Conservation (phyloP, 2,888 invertebrate genomes). For the Agrotis clavis region DNA sequence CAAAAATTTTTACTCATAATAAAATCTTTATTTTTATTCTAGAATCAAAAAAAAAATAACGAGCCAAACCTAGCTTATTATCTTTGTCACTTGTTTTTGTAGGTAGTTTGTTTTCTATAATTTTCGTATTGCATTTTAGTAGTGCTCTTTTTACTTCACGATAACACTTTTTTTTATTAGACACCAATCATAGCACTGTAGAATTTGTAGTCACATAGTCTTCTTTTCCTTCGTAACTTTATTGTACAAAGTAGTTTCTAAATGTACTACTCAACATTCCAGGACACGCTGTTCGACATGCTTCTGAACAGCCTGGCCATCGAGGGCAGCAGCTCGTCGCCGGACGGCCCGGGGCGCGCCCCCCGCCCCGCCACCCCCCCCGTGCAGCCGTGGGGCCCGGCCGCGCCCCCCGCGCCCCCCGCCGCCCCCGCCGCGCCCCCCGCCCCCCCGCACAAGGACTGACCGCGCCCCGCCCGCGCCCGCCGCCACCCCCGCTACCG, state of each 20-base stretch:
- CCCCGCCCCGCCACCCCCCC: constrained; percentile 85
- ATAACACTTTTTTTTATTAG: background rate
- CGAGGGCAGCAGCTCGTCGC: constrained; percentile 68
- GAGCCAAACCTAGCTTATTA: no score
- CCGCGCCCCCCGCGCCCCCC: constrained; percentile 46
- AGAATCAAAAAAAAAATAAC: no score
- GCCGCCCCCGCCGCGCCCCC: constrained; percentile 48
- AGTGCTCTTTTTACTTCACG: no score
- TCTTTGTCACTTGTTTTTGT: background rate
- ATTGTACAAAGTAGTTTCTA: background rate
- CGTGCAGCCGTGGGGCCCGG: constrained; percentile 82
- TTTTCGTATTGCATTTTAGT: constrained; percentile 12
- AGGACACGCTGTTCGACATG: constrained; percentile 88
- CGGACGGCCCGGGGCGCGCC: constrained; percentile 66
- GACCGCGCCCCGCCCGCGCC: constrained; percentile 58
- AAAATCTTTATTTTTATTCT: background rate
- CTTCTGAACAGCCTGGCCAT: constrained; percentile 83
- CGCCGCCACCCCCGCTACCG: constrained; percentile 61
- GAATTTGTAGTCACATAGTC: background rate
- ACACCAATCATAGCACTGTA: background rate
- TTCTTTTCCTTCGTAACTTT: background rate
- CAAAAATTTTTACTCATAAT: no score
- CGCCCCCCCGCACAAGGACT: constrained; percentile 59
- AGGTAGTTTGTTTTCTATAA: background rate
- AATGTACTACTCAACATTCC: constrained; percentile 33